Conservation (phyloP, 1,140 invertebrate species). For the Triops cancriformis region DNA sequence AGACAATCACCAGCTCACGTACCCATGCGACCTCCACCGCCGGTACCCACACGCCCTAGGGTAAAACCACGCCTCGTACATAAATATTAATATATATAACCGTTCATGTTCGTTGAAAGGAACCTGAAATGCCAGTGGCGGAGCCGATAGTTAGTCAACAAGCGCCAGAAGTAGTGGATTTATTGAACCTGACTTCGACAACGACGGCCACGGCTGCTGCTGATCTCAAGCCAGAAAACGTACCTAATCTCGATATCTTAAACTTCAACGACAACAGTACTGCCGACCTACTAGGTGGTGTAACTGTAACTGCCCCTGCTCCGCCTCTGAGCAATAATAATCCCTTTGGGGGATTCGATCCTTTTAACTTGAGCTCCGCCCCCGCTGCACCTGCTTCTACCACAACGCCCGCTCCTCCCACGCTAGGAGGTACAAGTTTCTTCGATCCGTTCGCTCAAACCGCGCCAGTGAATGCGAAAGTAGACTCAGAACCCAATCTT, state of each 20-base stretch:
- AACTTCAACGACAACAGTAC: not conserved
- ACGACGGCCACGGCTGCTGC: not conserved
- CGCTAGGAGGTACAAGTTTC: constrained; percentile 45
- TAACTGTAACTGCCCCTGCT: constrained; percentile 28
- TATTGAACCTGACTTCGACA: not conserved
- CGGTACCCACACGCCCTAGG: not conserved
- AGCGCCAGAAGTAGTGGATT: not conserved
- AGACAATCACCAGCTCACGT: not conserved
- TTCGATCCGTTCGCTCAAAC: constrained; percentile 34
- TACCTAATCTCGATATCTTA: constrained; percentile 14
- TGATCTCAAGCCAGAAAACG: not conserved
- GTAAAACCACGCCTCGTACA: not conserved
- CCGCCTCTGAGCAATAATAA: constrained; percentile 19
- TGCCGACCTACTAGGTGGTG: not conserved
- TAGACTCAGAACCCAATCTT: not conserved
- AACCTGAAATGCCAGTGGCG: not conserved
- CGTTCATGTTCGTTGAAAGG: too few relatives aligned
- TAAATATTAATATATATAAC: not conserved
- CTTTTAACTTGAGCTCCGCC: constrained; percentile 43
- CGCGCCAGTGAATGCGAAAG: not conserved
- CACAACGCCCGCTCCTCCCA: constrained; percentile 47
- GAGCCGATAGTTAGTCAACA: not conserved
- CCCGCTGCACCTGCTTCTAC: constrained; percentile 23
- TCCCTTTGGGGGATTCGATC: constrained; percentile 39
- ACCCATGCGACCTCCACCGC: not conserved